phyloP scores from a whole-genome alignment of 2,797 vertebrate species.

The Trachops cirrhosus region DNA sequence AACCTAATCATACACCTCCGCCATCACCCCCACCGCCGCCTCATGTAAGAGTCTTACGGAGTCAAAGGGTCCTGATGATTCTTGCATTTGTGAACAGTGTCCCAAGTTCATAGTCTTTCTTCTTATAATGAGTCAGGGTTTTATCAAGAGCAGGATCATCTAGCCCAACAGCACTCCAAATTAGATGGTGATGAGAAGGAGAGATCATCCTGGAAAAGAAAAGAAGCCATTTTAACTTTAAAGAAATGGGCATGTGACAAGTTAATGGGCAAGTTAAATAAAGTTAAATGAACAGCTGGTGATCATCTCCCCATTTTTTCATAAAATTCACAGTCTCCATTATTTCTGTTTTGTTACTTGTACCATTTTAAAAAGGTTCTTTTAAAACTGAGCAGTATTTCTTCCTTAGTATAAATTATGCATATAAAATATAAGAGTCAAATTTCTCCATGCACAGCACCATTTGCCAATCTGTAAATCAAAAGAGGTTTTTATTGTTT shows the following conservation, averaged over 20 bases:
- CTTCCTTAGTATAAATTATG: neutral
- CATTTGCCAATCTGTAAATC: neutral
- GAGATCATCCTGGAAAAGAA: neutral
- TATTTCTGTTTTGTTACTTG: neutral
- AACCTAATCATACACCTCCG: neutral
- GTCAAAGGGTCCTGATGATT: neutral
- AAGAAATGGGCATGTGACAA: neutral
- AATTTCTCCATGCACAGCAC: neutral
- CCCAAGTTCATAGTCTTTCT: neutral
- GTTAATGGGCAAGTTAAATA: neutral
- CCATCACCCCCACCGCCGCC: fast-evolving
- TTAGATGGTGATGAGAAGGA: neutral
- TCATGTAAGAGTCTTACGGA: neutral
- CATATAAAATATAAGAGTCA: neutral
- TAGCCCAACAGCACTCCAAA: neutral
- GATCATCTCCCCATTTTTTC: neutral
- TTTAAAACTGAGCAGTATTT: neutral
- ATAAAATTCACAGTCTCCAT: neutral
- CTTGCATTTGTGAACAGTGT: neutral
- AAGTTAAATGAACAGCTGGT: neutral
- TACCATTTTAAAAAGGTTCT: neutral
- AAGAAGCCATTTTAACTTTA: neutral
- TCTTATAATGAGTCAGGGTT: neutral
- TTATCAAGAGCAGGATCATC: neutral
- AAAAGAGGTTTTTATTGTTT: neutral